Base-by-base conservation (phyloP, 2,113 vertebrate genomes). In the Nansenia antarctica region DNA sequence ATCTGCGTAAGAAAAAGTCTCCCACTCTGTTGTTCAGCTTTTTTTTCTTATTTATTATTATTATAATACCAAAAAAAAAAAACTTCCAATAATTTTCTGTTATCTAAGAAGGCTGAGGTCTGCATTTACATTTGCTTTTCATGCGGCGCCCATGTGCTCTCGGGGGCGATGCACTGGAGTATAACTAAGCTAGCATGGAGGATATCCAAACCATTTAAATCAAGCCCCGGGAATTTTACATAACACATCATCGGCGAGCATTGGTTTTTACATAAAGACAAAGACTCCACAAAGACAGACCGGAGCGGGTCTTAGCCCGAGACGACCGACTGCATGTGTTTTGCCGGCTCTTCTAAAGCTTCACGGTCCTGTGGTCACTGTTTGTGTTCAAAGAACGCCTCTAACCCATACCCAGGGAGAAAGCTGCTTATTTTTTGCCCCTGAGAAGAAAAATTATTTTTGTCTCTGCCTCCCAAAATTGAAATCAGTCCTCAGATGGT, bases 151-250 rank as follows among this genome's bases (percentile, higher is more conserved):
- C 79, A 72, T 86, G 78, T 82, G 55, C 87, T 89, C 84, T 90
- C 74, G 79, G 87, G 82, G 79, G 66, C 81, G 89, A 92, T 92
- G 89, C 92, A 92, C 84, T 92, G 89, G 89, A 92, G 88, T 92
- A 92, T 92, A 92, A 92, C 92, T 93, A 93, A 92, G 91, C 92
- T 90, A 91, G 90, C 90, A 91, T 87, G 89, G 77, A 89, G 90
- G 88, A 91, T 91, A 93, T 93, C 89, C 89, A 86, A 70, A 82
- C 69, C 88, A 88, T 92, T 92, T 92, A 90, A 90, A 92, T 91
- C 89, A 87, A 86, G 89, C 88, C 89, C 83, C 76, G 85, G 82
- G 84, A 90, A 87, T 91, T 93, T 91, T 92, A 92, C 92, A 93
- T 93, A 93, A 92, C 90, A 92, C 91, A 91, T 92, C 90, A 93